A percentile compares a stretch with the other conserved stretches of the same genome.
These are phyloP conservation scores for Drosophila lini DNA, from an alignment of 1,140 invertebrate species.

Conservation along the genomic window DNA sequence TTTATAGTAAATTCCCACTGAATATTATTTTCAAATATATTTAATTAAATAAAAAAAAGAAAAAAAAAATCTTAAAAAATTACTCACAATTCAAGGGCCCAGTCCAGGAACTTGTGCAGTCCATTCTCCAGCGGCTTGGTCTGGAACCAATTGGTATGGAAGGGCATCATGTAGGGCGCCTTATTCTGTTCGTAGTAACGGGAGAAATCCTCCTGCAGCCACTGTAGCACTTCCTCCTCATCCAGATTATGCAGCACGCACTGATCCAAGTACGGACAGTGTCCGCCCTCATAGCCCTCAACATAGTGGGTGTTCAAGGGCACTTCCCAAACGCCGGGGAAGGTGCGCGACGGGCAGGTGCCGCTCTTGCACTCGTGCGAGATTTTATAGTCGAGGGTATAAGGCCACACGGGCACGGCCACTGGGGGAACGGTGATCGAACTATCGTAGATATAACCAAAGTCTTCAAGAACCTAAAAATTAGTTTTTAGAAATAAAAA, in stretches of 20 bases:
- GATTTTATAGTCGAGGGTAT: constrained; percentile 96
- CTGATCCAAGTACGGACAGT: constrained; percentile 96
- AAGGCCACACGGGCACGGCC: constrained; percentile 95
- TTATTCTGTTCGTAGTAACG: constrained; percentile 94
- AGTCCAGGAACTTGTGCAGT: constrained; percentile 94
- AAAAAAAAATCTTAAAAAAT: not conserved
- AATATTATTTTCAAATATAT: not conserved
- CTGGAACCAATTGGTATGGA: constrained; percentile 98
- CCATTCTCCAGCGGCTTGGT: constrained; percentile 93
- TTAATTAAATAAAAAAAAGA: not conserved
- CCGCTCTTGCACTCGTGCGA: constrained; percentile 96
- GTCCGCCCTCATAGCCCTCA: constrained; percentile 94
- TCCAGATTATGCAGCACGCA: constrained; percentile 96
- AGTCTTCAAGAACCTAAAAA: constrained; percentile 91
- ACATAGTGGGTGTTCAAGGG: constrained; percentile 96
- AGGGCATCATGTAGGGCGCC: constrained; percentile 96
- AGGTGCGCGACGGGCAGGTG: constrained; percentile 95
- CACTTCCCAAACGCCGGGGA: constrained; percentile 97
- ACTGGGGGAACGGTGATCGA: constrained; percentile 94
- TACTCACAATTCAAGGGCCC: constrained; percentile 90
- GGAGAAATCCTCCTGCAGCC: constrained; percentile 96
- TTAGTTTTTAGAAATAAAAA: not conserved
- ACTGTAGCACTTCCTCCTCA: constrained; percentile 93
- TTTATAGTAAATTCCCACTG: no score
- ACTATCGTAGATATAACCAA: constrained; percentile 96